Conservation (phyloP, 2,888 invertebrate genomes). For the Drosophila tripunctata region DNA sequence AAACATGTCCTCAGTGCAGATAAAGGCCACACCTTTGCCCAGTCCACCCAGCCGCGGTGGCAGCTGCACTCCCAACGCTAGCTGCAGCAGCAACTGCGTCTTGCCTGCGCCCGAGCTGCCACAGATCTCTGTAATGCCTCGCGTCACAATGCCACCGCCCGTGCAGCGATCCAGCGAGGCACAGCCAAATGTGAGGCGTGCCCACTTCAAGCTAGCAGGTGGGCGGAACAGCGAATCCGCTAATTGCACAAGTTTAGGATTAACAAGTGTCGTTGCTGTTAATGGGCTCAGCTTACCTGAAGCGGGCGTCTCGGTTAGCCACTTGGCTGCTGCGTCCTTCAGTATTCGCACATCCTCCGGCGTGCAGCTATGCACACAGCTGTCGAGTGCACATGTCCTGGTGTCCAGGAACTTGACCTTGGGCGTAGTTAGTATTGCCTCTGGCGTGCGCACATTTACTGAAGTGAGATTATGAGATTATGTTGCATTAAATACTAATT, state of each 20-base stretch:
- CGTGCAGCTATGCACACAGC: constrained; percentile 63
- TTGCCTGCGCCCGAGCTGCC: constrained; percentile 91
- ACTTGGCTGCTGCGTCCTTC: constrained; percentile 82
- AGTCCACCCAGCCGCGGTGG: constrained; percentile 85
- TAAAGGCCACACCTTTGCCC: constrained; percentile 87
- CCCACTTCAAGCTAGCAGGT: constrained; percentile 74
- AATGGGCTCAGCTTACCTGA: constrained; percentile 59
- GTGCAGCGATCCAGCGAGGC: constrained; percentile 86
- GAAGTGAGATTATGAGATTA: constrained; percentile 2
- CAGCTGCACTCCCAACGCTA: constrained; percentile 88
- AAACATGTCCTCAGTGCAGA: constrained; percentile 90
- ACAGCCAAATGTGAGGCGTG: constrained; percentile 85
- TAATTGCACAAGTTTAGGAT: constrained; percentile 16
- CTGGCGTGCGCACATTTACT: constrained; percentile 78
- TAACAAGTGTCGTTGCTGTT: neutral
- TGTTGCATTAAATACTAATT: constrained; percentile 23
- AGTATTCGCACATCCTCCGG: constrained; percentile 80
- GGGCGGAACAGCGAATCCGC: constrained; percentile 60
- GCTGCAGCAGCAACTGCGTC: constrained; percentile 90
- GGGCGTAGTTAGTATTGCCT: constrained; percentile 73
- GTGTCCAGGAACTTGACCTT: constrained; percentile 67
- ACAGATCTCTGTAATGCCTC: constrained; percentile 90
- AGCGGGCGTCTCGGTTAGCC: constrained; percentile 67
- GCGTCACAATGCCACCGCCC: constrained; percentile 87
- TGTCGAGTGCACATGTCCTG: constrained; percentile 31